Percentiles rank a stretch among this genome's conserved stretches.
Conservation (phyloP, 2,888 invertebrate species). For the Tortrix viridana region DNA sequence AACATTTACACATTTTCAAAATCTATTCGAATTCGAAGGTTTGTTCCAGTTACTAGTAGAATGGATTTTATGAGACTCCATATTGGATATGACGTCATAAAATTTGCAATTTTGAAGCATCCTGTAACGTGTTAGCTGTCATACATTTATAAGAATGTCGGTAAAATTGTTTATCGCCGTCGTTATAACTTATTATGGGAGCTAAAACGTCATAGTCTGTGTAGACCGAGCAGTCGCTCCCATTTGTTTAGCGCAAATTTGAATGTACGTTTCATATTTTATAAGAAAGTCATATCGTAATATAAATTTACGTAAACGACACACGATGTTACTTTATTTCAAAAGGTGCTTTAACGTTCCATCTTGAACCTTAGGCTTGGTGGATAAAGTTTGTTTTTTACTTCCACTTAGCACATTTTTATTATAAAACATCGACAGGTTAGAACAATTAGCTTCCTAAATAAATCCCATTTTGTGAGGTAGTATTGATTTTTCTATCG, state of each 20-base stretch:
- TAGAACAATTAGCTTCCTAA: slow-evolving; percentile 37
- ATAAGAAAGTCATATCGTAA: no score
- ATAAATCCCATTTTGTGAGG: slow-evolving; percentile 44
- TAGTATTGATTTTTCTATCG: slow-evolving; percentile 57
- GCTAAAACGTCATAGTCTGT: no score
- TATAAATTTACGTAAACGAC: no score
- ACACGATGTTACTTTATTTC: no score
- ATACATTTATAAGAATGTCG: slow-evolving; percentile 4
- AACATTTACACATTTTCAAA: slow-evolving; percentile 46
- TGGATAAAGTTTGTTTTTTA: neutral
- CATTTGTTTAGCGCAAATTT: no score
- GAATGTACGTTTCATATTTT: no score
- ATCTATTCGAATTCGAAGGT: slow-evolving; percentile 12
- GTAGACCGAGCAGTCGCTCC: no score
- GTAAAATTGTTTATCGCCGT: slow-evolving; percentile 23
- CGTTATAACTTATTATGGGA: slow-evolving; percentile 5
- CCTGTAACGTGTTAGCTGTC: slow-evolving; percentile 3
- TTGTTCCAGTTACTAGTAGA: slow-evolving; percentile 2
- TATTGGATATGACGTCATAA: no score
- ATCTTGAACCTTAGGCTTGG: neutral
- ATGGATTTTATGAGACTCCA: no score
- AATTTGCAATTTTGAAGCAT: no score
- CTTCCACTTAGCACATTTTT: neutral
- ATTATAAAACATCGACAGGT: neutral
- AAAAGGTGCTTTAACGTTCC: neutral